These are phyloP conservation scores for Astropecten irregularis DNA, from an alignment of 53 echinoderm and acorn worm genomes.

Conservation along the genomic window DNA sequence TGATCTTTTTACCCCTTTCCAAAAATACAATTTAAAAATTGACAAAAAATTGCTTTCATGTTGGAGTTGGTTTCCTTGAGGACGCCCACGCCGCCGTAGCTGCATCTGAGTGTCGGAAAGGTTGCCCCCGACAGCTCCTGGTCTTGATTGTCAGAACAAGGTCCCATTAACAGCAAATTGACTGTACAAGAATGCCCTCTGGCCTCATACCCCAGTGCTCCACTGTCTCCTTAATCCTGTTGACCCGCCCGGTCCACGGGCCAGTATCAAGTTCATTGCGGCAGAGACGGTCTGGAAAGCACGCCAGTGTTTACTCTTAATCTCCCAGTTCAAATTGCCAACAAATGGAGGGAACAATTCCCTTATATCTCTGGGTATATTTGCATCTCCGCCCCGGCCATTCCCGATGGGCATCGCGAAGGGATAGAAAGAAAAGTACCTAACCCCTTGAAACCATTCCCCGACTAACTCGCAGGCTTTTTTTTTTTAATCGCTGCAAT, in stretches of 20 bases:
- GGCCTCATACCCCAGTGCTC: not conserved
- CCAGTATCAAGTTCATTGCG: conserved; percentile 21
- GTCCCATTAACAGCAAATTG: conserved; percentile 39
- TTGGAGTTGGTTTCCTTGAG: too few relatives aligned
- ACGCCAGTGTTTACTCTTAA: conserved; percentile 6
- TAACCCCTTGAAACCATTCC: not conserved
- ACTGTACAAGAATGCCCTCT: not conserved
- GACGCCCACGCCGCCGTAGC: too few relatives aligned
- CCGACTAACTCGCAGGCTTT: not conserved
- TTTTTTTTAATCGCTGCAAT: conserved; percentile 11
- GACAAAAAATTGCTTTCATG: too few relatives aligned
- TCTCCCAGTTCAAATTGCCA: conserved; percentile 27
- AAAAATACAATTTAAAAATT: too few relatives aligned
- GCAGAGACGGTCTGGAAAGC: too few relatives aligned
- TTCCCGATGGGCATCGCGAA: too few relatives aligned
- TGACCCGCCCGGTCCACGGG: conserved; percentile 37
- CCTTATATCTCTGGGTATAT: conserved; percentile 6
- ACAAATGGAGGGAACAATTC: conserved; percentile 34
- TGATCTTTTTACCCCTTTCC: too few relatives aligned
- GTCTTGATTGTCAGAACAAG: too few relatives aligned
- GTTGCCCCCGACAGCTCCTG: too few relatives aligned
- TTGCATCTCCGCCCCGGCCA: not conserved
- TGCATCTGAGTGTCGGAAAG: too few relatives aligned
- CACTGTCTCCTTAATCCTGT: conserved; percentile 10
- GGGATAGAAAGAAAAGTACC: not conserved